These are phyloP conservation scores for Camponotus vicinus DNA, from an alignment of 1,140 invertebrate species.

Conservation along the genomic window DNA sequence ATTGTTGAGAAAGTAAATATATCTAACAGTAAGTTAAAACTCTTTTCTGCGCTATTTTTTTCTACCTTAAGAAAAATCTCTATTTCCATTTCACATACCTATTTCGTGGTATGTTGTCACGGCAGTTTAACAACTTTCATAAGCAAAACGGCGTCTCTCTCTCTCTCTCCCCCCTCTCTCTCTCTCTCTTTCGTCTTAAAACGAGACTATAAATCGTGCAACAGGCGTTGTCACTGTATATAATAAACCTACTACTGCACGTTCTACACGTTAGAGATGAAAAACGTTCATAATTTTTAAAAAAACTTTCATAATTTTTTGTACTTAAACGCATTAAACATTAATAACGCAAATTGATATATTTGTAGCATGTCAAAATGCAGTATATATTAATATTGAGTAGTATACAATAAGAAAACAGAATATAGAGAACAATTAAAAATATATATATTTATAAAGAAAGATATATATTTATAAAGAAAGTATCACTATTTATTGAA, in stretches of 20 bases:
- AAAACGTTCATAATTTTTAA: too few species aligned
- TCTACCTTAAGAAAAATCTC: conserved; percentile 1
- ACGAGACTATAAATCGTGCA: conserved; percentile 41
- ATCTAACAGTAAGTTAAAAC: not conserved
- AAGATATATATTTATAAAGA: not conserved
- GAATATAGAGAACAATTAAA: not conserved
- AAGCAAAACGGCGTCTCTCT: conserved; percentile 41
- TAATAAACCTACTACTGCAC: conserved; percentile 23
- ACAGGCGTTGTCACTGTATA: conserved; percentile 36
- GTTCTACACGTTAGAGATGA: not conserved
- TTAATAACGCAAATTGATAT: not conserved
- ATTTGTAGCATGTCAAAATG: not conserved
- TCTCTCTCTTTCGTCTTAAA: not conserved
- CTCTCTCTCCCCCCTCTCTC: too few species aligned
- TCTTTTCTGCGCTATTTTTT: not conserved
- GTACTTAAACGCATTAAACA: not conserved
- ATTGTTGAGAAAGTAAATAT: not conserved
- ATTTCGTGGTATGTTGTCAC: not conserved
- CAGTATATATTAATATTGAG: too few species aligned
- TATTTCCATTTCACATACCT: conserved; percentile 9
- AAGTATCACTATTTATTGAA: not conserved
- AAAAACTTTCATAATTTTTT: not conserved
- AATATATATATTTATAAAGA: conserved; percentile 12
- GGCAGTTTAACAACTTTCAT: conserved; percentile 53
- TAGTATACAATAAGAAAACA: too few species aligned